phyloP scores from a whole-genome alignment of 2,113 vertebrate species.

The Xenus cinereus region DNA sequence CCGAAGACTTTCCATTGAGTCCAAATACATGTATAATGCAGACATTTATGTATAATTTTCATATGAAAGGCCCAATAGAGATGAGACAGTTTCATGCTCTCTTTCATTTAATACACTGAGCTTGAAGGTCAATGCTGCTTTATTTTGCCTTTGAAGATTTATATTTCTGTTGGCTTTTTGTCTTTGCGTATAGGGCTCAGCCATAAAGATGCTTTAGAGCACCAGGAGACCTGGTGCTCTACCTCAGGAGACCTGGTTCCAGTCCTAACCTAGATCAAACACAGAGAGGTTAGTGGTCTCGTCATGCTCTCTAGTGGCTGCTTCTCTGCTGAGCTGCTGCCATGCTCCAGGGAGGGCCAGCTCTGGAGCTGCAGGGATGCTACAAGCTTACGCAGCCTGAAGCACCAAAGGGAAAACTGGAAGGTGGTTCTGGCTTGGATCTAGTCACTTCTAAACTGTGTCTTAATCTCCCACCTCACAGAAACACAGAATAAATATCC shows the following conservation, averaged over 20 bases:
- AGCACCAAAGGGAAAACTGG: not conserved
- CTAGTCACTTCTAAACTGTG: not conserved
- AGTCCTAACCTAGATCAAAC: not conserved
- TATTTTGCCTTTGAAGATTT: conserved; percentile 19
- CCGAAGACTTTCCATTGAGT: not conserved
- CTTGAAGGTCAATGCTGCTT: not conserved
- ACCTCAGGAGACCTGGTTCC: not conserved
- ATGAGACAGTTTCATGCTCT: not conserved
- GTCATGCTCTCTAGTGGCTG: conserved; percentile 58
- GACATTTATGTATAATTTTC: not conserved
- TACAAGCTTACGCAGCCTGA: fast-evolving
- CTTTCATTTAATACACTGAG: not conserved
- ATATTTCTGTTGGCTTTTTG: not conserved
- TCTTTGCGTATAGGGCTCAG: not conserved
- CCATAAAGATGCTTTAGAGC: not conserved
- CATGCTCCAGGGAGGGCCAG: not conserved
- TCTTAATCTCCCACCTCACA: not conserved
- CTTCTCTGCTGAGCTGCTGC: conserved; percentile 37
- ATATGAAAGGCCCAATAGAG: not conserved
- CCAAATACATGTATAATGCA: not conserved
- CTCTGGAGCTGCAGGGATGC: not conserved
- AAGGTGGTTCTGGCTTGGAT: not conserved
- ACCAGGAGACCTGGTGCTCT: too few species aligned
- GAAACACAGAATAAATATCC: not conserved
- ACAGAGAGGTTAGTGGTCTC: conserved; percentile 24